These are phyloP conservation scores for Agelas oroides DNA, from an alignment of 37 sponge, comb jelly and placozoan genomes.

Conservation along the genomic window DNA sequence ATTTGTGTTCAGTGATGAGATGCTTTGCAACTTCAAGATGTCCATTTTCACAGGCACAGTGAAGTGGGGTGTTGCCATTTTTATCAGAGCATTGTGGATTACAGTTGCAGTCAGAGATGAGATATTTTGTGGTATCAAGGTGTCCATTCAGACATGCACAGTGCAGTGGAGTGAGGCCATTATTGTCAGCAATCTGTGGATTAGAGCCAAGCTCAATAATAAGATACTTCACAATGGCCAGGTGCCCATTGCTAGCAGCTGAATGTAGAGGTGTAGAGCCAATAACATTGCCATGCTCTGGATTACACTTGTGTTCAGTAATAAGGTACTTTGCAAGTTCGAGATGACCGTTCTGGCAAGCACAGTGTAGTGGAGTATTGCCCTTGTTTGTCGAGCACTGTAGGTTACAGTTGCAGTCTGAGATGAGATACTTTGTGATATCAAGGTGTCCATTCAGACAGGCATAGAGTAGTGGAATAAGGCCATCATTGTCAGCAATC, in stretches of 20 bases:
- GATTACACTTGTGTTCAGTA: too few relatives aligned
- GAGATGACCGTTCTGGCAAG: too few relatives aligned
- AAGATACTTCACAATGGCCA: slow-evolving; percentile 10
- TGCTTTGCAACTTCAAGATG: slow-evolving; percentile 5
- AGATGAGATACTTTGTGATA: neutral
- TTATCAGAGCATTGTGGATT: neutral
- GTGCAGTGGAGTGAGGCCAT: slow-evolving; percentile 30
- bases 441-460: slow-evolving; percentile 9
- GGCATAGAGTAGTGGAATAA: slow-evolving; percentile 26
- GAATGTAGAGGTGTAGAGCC: too few relatives aligned
- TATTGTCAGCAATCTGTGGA: neutral
- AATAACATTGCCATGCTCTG: too few relatives aligned
- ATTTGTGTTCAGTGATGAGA: slow-evolving; percentile 3
- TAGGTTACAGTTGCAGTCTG: too few relatives aligned
- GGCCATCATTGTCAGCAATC: neutral
- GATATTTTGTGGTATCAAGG: neutral
- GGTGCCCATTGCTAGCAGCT: neutral
- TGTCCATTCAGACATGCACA: slow-evolving; percentile 4
- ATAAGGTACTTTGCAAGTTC: neutral
- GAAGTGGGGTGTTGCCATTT: slow-evolving; percentile 20
- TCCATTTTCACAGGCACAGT: slow-evolving; percentile 23
- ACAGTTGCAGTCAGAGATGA: neutral
- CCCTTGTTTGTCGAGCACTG: too few relatives aligned
- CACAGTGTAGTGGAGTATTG: too few relatives aligned
- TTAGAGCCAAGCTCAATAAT: neutral